These are phyloP conservation scores for Micrastur ruficollis DNA, from an alignment of 2,797 vertebrate species.

Conservation along the genomic window DNA sequence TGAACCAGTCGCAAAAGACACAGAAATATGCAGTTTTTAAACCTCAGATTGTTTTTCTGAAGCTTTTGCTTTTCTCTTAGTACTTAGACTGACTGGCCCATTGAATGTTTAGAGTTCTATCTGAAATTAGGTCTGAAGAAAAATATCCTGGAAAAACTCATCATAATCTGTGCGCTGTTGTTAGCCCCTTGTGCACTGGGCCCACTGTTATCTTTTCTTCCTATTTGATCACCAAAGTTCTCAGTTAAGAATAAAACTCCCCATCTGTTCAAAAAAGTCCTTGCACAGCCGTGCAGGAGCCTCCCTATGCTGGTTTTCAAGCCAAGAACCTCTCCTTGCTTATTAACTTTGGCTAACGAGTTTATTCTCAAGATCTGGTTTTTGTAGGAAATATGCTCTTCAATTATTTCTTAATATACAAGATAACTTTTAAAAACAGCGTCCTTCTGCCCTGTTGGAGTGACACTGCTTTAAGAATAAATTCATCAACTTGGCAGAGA, in stretches of 20 bases:
- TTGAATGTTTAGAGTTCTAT: background rate
- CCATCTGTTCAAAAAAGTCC: background rate
- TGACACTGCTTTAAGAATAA: background rate
- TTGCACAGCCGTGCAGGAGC: background rate
- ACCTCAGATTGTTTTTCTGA: background rate
- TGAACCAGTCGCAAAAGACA: background rate
- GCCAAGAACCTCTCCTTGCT: background rate
- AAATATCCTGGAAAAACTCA: background rate
- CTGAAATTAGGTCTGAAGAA: background rate
- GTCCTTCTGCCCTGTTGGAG: background rate
- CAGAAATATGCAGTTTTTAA: background rate
- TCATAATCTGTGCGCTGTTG: background rate
- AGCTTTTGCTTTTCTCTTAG: background rate
- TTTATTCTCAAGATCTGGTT: background rate
- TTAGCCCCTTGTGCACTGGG: background rate
- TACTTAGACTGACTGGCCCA: background rate
- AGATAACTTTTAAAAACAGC: background rate
- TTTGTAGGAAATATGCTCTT: constrained; percentile 13
- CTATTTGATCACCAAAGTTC: background rate
- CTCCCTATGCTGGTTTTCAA: background rate
- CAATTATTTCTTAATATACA: constrained; percentile 8
- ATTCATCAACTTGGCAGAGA: background rate
- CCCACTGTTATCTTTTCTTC: background rate
- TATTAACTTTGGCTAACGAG: background rate
- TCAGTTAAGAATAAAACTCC: background rate